Percentiles rank a stretch among this genome's conserved stretches.
Conservation (phyloP, 1,140 invertebrate genomes). For the Caenorhabditis remanei region DNA sequence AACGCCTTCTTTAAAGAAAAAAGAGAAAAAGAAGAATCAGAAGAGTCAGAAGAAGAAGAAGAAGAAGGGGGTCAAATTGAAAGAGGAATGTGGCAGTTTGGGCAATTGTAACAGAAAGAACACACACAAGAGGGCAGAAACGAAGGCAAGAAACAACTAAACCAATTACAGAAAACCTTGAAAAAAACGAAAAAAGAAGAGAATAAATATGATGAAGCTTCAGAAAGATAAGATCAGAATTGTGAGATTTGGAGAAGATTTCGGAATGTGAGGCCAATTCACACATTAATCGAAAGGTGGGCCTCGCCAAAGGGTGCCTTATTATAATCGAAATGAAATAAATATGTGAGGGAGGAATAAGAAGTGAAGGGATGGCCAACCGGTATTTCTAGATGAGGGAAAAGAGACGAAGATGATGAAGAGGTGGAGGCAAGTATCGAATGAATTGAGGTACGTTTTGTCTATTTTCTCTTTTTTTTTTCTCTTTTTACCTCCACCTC, state of each 20-base stretch:
- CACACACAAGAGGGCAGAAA: background rate
- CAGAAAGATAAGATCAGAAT: slow-evolving; percentile 30
- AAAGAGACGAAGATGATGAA: slow-evolving; percentile 46
- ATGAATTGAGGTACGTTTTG: slow-evolving; percentile 55
- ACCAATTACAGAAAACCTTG: slow-evolving; percentile 52
- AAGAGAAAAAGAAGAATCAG: background rate
- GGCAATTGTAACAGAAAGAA: slow-evolving; percentile 44
- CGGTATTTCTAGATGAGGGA: slow-evolving; percentile 43
- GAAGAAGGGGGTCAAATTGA: slow-evolving; percentile 3
- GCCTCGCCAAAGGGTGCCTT: slow-evolving; percentile 22
- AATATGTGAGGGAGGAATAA: slow-evolving; percentile 34
- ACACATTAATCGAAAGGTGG: slow-evolving; percentile 49
- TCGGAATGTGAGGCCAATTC: background rate
- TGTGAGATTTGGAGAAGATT: background rate
- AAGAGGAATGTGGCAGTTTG: slow-evolving; percentile 45
- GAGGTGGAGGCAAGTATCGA: slow-evolving; percentile 53
- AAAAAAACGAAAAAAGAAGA: slow-evolving; percentile 16
- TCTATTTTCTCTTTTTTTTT: background rate
- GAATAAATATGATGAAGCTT: background rate
- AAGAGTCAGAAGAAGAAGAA: too few relatives aligned
- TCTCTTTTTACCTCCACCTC: background rate
- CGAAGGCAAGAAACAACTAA: background rate
- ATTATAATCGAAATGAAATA: slow-evolving; percentile 56
- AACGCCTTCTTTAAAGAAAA: slow-evolving; percentile 35
- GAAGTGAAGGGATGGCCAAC: background rate